Evolutionary conservation across 2,888 invertebrate species (phyloP).

Genomic region (Heteromyza rotundicornis): DNA sequence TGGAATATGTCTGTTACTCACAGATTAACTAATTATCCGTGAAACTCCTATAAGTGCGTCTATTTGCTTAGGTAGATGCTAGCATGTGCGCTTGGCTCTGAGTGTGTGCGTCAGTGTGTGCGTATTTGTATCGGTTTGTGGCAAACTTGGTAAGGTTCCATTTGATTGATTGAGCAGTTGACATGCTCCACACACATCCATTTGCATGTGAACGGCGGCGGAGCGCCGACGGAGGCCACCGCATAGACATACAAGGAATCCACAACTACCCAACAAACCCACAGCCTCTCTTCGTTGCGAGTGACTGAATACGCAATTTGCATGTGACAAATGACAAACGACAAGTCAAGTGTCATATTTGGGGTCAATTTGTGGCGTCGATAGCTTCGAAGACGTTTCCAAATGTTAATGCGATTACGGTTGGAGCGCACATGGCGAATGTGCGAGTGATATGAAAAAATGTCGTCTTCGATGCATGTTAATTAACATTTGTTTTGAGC

Average conservation of each 20-base stretch:
- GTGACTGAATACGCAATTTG: slow-evolving; percentile 8
- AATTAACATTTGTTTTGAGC: no score
- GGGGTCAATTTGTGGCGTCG: slow-evolving; percentile 2
- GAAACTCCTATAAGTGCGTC: not conserved
- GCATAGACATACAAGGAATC: not conserved
- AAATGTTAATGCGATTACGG: no score
- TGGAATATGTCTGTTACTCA: not conserved
- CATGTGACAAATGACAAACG: slow-evolving; percentile 23
- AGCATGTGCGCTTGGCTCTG: not conserved
- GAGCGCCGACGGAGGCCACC: no score
- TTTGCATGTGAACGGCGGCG: no score
- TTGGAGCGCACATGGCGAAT: no score
- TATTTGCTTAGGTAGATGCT: not conserved
- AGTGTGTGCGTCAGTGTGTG: not conserved
- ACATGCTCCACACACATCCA: not conserved
- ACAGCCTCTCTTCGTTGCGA: not conserved
- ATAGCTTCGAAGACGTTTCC: no score
- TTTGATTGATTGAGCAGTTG: slow-evolving; percentile 7
- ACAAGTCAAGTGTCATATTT: slow-evolving; percentile 12
- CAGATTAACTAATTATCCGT: not conserved
- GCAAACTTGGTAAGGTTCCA: slow-evolving; percentile 16
- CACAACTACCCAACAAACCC: no score
- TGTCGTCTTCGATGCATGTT: no score
- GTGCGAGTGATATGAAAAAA: no score
- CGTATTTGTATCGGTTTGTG: slow-evolving; percentile 1